A percentile compares a stretch with the other conserved stretches of the same genome.
These are phyloP conservation scores for Triops longicaudatus DNA, from an alignment of 1,140 invertebrate genomes.

Conservation along the genomic window DNA sequence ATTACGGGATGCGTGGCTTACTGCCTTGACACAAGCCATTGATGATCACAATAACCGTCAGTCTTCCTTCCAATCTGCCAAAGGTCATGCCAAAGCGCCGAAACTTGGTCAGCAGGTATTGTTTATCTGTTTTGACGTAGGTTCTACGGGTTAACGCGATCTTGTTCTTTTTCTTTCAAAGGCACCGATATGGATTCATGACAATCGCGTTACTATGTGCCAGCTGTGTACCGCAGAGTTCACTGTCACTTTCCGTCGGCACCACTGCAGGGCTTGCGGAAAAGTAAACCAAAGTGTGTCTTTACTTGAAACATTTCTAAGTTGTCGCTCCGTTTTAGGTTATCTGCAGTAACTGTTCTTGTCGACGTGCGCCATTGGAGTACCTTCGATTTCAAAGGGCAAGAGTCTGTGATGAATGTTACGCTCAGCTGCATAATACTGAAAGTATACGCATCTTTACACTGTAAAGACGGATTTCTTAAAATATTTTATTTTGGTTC, in stretches of 20 bases:
- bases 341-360: conserved; percentile 60
- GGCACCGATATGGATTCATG: conserved; percentile 59
- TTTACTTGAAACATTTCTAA: conserved; percentile 14
- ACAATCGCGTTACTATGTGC: conserved; percentile 60
- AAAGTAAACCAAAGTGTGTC: conserved; percentile 45
- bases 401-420: conserved; percentile 53
- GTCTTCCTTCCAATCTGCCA: conserved; percentile 30
- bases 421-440: conserved; percentile 41
- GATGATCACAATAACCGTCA: conserved; percentile 47
- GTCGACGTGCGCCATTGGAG: conserved; percentile 54
- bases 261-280: conserved; percentile 67
- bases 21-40: conserved; percentile 53
- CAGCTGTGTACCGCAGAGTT: conserved; percentile 63
- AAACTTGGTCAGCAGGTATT: conserved; percentile 36
- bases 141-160: background rate
- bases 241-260: conserved; percentile 60
- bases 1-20: conserved; percentile 59
- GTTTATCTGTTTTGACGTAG: background rate
- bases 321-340: conserved; percentile 43
- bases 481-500: too few relatives aligned
- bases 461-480: background rate
- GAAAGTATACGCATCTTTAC: conserved; percentile 31
- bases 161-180: conserved; percentile 32
- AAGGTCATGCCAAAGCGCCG: conserved; percentile 34
- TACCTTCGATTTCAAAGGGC: conserved; percentile 51